These are phyloP conservation scores for Dolichallabes microphthalmus DNA, from an alignment of 2,113 vertebrate genomes.

Conservation along the genomic window DNA sequence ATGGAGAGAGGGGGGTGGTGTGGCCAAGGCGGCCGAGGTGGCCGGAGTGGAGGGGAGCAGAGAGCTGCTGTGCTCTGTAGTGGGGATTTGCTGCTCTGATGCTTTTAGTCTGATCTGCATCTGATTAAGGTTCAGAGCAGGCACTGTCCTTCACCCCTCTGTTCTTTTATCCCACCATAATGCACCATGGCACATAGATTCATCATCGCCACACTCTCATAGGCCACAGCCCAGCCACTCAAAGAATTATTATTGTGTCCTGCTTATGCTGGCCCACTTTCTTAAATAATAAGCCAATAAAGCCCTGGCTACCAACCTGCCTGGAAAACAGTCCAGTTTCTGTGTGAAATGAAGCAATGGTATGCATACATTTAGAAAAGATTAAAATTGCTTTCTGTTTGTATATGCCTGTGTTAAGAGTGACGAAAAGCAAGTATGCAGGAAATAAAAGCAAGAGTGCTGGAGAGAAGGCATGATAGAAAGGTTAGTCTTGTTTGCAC, in stretches of 20 bases:
- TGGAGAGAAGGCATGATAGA: background rate
- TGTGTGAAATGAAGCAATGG: constrained; percentile 16
- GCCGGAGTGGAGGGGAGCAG: constrained; percentile 58
- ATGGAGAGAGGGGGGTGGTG: constrained; percentile 59
- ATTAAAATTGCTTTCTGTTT: constrained; percentile 29
- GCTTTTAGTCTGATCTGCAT: constrained; percentile 88
- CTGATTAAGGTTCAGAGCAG: constrained; percentile 84
- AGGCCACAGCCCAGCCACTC: constrained; percentile 62
- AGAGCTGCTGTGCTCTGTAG: constrained; percentile 66
- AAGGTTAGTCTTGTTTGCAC: constrained; percentile 13
- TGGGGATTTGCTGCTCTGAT: constrained; percentile 88
- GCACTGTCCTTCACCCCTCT: constrained; percentile 86
- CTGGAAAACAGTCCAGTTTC: constrained; percentile 18
- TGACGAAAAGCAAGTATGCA: background rate
- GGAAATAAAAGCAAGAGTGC: background rate
- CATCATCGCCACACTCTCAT: constrained; percentile 72
- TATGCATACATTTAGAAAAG: background rate
- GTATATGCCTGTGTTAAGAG: background rate
- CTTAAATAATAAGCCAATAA: constrained; percentile 56
- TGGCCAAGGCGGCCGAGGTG: constrained; percentile 61
- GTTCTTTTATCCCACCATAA: constrained; percentile 71
- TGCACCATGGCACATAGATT: constrained; percentile 59
- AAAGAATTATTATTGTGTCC: constrained; percentile 74
- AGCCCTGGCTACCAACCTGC: constrained; percentile 45
- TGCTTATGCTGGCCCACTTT: constrained; percentile 60